Conservation (phyloP, 2,888 invertebrate species). For the Biston betularia region DNA sequence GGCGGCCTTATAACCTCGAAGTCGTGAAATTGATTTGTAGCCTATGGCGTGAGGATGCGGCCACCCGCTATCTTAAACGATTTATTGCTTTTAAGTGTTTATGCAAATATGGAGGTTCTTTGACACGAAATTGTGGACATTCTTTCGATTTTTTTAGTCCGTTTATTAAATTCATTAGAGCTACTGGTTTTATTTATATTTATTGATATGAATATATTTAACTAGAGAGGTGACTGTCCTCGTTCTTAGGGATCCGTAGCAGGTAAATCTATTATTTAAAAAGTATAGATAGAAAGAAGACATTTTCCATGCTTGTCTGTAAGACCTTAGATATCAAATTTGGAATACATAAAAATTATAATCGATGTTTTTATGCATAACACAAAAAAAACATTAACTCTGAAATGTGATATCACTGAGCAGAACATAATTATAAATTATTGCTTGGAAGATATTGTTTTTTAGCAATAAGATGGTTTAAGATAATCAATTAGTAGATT, state of each 20-base stretch:
- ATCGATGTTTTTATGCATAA: too few relatives aligned
- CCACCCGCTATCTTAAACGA: conserved; percentile 43
- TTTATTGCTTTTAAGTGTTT: conserved; percentile 38
- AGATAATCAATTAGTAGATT: too few relatives aligned
- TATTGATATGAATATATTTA: conserved; percentile 20
- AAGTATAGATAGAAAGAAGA: too few relatives aligned
- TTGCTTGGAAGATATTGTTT: too few relatives aligned
- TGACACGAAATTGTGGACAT: conserved; percentile 24
- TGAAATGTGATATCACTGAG: too few relatives aligned
- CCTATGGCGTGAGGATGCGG: conserved; percentile 30
- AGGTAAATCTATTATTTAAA: too few relatives aligned
- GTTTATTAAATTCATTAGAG: conserved; percentile 23
- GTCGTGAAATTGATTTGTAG: conserved; percentile 50
- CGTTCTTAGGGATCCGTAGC: background rate
- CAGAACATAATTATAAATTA: too few relatives aligned
- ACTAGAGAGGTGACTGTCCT: conserved; percentile 17
- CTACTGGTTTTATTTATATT: conserved; percentile 33
- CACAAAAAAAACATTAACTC: too few relatives aligned
- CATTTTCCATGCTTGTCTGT: too few relatives aligned
- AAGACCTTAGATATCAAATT: too few relatives aligned
- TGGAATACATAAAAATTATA: too few relatives aligned
- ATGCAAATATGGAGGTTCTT: conserved; percentile 34
- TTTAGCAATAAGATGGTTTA: too few relatives aligned
- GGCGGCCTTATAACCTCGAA: conserved; percentile 55
- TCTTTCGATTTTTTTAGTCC: conserved; percentile 20